Conservation (phyloP, 2,888 invertebrate genomes). For the Fissipunctia ypsillon region DNA sequence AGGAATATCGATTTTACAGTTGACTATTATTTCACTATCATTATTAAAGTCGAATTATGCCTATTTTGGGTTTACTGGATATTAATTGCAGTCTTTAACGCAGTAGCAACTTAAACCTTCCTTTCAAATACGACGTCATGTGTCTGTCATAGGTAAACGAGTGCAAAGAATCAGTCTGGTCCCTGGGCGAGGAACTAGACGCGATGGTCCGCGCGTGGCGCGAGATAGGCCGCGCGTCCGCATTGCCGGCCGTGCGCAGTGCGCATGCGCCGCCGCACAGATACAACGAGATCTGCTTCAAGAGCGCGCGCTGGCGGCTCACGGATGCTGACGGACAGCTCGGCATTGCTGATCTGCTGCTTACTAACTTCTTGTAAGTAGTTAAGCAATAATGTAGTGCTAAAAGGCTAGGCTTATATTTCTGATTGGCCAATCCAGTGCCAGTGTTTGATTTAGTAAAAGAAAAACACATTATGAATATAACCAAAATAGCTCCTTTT, state of each 20-base stretch:
- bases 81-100: too few relatives aligned
- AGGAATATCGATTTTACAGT: too few relatives aligned
- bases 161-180: slow-evolving; percentile 96
- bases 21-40: too few relatives aligned
- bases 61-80: too few relatives aligned
- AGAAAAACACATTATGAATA: background rate
- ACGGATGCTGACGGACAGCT: slow-evolving; percentile 99
- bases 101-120: too few relatives aligned
- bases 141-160: slow-evolving; percentile 92
- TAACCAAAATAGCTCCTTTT: background rate
- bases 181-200: slow-evolving; percentile 97
- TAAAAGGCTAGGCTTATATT: too few relatives aligned
- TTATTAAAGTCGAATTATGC: too few relatives aligned
- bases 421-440: background rate
- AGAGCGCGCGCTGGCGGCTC: slow-evolving; percentile 99
- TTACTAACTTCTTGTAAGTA: slow-evolving; percentile 97
- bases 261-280: slow-evolving; percentile 94
- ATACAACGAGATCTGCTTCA: slow-evolving; percentile 97
- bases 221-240: slow-evolving; percentile 92
- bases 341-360: slow-evolving; percentile 98
- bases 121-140: too few relatives aligned
- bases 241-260: slow-evolving; percentile 91
- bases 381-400: background rate
- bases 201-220: slow-evolving; percentile 98
- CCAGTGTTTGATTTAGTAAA: background rate